Conservation (phyloP, 2,888 invertebrate species). For the Candidula unifasciata region DNA sequence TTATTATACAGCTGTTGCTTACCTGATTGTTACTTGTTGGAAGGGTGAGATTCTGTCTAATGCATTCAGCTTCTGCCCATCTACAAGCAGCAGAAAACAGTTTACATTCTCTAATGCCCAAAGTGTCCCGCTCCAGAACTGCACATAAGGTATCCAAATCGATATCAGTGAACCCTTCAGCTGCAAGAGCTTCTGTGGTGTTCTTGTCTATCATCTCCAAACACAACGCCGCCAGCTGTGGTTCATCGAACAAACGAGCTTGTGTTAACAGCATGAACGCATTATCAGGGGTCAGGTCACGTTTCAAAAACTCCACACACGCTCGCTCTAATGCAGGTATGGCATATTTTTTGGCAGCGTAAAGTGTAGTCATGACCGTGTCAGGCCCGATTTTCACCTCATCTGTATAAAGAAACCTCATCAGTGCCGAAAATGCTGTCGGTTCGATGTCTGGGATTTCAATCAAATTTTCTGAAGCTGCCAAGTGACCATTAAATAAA, state of each 20-base stretch:
- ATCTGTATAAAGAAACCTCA: constrained; percentile 86
- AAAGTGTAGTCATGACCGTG: constrained; percentile 90
- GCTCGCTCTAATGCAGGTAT: constrained; percentile 89
- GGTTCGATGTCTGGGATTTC: constrained; percentile 91
- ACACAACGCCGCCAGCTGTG: constrained; percentile 88
- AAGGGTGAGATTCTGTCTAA: constrained; percentile 83
- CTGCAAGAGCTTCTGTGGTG: constrained; percentile 87
- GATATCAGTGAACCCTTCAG: constrained; percentile 90
- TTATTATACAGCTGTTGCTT: background rate
- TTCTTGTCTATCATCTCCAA: constrained; percentile 90
- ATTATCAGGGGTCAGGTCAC: constrained; percentile 88
- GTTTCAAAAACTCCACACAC: constrained; percentile 87
- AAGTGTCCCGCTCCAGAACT: constrained; percentile 87
- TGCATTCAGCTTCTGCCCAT: constrained; percentile 82
- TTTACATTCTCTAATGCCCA: constrained; percentile 87
- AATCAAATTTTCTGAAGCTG: constrained; percentile 80
- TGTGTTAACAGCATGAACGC: constrained; percentile 87
- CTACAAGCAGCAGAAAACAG: constrained; percentile 82
- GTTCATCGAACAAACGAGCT: constrained; percentile 89
- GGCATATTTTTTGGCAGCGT: constrained; percentile 92
- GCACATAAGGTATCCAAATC: constrained; percentile 87
- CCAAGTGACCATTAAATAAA: constrained; percentile 86
- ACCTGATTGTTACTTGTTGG: constrained; percentile 84
- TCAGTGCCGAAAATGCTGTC: constrained; percentile 86
- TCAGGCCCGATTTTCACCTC: constrained; percentile 90